These are phyloP conservation scores for Neotoma lepida DNA, from an alignment of 2,113 vertebrate genomes.

Conservation along the genomic window DNA sequence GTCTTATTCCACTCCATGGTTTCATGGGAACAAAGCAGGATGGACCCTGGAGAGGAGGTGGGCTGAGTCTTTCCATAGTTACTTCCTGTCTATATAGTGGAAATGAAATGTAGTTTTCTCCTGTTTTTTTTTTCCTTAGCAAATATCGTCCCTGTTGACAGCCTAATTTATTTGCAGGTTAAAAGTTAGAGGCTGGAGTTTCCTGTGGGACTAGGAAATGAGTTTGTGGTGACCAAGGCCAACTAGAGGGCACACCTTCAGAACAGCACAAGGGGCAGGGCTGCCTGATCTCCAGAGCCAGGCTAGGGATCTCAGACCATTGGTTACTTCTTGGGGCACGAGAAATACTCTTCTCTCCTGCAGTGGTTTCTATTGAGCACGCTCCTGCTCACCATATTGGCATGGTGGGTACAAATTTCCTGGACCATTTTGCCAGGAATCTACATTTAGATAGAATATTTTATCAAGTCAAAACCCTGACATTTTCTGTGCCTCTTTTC, in stretches of 20 bases:
- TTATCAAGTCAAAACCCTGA: slow-evolving; percentile 74
- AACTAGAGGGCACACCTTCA: slow-evolving; percentile 3
- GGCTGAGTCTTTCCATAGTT: not conserved
- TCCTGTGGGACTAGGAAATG: slow-evolving; percentile 28
- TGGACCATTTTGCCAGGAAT: slow-evolving; percentile 79
- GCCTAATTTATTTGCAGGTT: slow-evolving; percentile 73
- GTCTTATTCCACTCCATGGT: not conserved
- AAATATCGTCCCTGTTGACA: slow-evolving; percentile 52
- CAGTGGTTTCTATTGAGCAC: slow-evolving; percentile 29
- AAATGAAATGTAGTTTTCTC: not conserved
- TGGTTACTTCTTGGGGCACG: not conserved
- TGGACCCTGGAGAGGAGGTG: not conserved
- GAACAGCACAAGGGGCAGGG: rapidly evolving
- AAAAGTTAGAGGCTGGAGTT: slow-evolving; percentile 53
- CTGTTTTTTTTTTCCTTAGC: not conserved
- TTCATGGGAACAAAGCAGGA: not conserved
- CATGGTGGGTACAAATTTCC: slow-evolving; percentile 76
- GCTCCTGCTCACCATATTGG: slow-evolving; percentile 64
- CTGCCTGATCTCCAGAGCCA: not conserved
- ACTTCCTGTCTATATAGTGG: not conserved
- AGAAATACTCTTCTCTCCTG: not conserved
- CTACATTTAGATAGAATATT: slow-evolving; percentile 85
- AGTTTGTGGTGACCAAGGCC: slow-evolving; percentile 37
- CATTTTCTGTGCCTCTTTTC: slow-evolving; percentile 74
- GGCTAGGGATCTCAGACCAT: not conserved